Conservation (phyloP, 2,888 invertebrate species). For the Miltochrista miniata region DNA sequence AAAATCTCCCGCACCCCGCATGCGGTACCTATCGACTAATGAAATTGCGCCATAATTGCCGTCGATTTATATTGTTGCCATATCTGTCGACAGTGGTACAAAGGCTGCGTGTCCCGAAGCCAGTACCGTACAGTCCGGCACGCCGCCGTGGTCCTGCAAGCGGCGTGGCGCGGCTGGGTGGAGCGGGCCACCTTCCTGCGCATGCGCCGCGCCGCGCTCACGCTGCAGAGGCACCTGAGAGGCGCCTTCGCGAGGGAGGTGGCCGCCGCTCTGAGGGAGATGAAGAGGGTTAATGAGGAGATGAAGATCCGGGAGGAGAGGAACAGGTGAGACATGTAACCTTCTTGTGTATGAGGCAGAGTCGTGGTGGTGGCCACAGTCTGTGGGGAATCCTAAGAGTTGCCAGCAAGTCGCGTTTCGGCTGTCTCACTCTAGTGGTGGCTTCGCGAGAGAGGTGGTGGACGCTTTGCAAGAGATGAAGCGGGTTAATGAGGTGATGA, state of each 20-base stretch:
- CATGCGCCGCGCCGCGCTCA: conserved; percentile 91
- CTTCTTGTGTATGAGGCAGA: no score
- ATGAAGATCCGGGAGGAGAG: conserved; percentile 90
- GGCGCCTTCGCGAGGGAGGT: conserved; percentile 96
- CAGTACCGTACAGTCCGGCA: conserved; percentile 86
- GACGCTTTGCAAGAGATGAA: conserved; percentile 94
- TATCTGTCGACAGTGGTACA: conserved; percentile 81
- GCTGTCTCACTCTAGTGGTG: conserved; percentile 94
- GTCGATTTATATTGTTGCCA: no score
- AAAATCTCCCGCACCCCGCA: no score
- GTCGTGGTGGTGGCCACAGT: no score
- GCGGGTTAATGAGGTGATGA: conserved; percentile 93
- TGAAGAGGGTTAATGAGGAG: conserved; percentile 93
- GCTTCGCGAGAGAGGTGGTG: conserved; percentile 95
- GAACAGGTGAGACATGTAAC: conserved; percentile 61
- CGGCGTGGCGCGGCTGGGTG: conserved; percentile 94
- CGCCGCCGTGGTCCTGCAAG: conserved; percentile 90
- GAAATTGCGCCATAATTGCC: no score
- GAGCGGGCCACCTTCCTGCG: conserved; percentile 91
- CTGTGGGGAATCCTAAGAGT: no score
- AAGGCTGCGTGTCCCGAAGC: conserved; percentile 85
- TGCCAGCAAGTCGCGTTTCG: no score
- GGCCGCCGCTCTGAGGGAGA: conserved; percentile 93
- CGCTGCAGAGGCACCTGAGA: conserved; percentile 93
- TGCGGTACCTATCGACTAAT: no score